These are phyloP conservation scores for Saccopteryx bilineata DNA, from an alignment of 2,113 vertebrate genomes.

Conservation along the genomic window DNA sequence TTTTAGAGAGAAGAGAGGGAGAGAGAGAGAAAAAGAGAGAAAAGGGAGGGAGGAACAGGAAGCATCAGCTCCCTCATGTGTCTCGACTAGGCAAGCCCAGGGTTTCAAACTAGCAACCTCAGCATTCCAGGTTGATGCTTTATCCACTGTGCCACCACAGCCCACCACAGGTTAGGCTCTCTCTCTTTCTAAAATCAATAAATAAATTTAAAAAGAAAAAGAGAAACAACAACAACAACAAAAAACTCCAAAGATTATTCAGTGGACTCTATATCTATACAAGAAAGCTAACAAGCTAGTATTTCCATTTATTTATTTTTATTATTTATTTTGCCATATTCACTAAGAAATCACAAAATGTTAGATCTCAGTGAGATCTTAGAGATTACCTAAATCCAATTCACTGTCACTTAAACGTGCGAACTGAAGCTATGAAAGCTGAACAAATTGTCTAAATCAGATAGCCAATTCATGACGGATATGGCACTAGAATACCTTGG, in stretches of 20 bases:
- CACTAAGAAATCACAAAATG: neutral
- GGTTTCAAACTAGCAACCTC: too few relatives aligned
- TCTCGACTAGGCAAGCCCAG: too few relatives aligned
- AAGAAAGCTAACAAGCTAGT: neutral
- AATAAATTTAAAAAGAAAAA: too few relatives aligned
- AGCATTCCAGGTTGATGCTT: too few relatives aligned
- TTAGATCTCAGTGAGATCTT: neutral
- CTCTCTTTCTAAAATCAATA: too few relatives aligned
- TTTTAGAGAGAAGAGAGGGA: too few relatives aligned
- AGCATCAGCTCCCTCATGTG: too few relatives aligned
- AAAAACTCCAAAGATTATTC: neutral
- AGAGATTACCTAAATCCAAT: neutral
- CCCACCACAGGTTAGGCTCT: too few relatives aligned
- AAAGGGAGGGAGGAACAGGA: too few relatives aligned
- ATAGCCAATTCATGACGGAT: neutral
- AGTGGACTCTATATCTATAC: neutral
- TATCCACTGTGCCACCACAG: too few relatives aligned
- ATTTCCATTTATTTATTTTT: neutral
- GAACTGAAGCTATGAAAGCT: neutral
- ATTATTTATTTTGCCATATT: slow-evolving; percentile 24
- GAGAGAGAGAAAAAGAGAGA: too few relatives aligned
- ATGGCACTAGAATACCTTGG: neutral
- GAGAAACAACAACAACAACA: too few relatives aligned
- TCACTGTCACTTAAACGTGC: neutral
- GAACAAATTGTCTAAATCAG: neutral